Base-by-base conservation (phyloP, 1,140 invertebrate species). In the Danaus plexippus region DNA sequence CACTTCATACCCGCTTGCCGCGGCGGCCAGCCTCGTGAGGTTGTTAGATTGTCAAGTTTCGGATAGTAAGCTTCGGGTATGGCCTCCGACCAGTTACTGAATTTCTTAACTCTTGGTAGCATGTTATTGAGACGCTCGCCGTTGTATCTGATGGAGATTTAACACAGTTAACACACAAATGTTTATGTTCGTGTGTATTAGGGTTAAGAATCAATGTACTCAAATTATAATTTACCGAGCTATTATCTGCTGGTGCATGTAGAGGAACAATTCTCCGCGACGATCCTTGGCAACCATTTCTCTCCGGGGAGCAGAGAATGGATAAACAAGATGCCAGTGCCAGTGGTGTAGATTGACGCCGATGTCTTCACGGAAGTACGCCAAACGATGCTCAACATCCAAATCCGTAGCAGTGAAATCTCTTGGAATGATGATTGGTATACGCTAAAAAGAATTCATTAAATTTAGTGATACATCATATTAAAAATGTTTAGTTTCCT, bases 311-410 rank as follows among this genome's bases (percentile, higher is more conserved):
- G 80, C 75, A 1, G 72, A 71, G 55, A 87, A 88, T 0, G 92
- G 92, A 66, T 92, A 93, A 0, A 92, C 89, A 52, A 92, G 73
- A 80, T 94, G 92, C 92, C 92, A 94, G 69, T 93, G 92, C 91
- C 92, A 93, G 64, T 93, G 92, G 69, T 93, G 92, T 41, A 91
- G 87, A 66, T 92, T 92, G 11, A 92, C 80, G 9, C 91, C 91
- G 47, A 89, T 75, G 67, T 89, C 90, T 71, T 92, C 90, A 6
- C 92, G 89, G 82, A 90, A 93, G 65, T 92, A 93, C 1, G 91
- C 88, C 48, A 92, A 44, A 9, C 90, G 89, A 67, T 92, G 91
- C 59, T 93, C 92, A 22, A 87, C 78, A 59, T 92, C 90, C 43
- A 90, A 79, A 67, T 93, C 90, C 0, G 90, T 90, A 0, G 92